Evolutionary conservation across 2,888 invertebrate genomes (phyloP), one percentile per base, ranked within the genome.

Genomic region (Hecatera dysodea): DNA sequence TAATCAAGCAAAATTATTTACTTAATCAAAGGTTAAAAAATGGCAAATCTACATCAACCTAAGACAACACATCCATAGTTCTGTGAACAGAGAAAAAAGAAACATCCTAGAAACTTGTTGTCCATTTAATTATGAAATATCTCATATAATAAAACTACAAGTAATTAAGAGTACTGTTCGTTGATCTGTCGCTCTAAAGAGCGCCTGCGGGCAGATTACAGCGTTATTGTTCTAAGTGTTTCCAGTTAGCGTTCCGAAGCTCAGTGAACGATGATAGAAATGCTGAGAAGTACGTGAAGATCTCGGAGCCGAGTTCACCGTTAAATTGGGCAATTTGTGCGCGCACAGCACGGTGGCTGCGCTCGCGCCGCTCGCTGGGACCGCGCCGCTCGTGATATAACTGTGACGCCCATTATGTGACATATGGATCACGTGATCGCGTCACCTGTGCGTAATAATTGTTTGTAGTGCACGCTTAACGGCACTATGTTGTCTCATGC

Each of bases 261-360:
- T 78, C 73, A 70, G 67, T 68, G 78, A 81, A 65, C 72, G 44
- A 82, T 78, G 77, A 77, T 84, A 85, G 83, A 78, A 87, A 81
- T 80, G 86, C 68, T 78, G 67, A 75, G 74, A 79, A 73, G 68
- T 75, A 78, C 78, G 74, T 73, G 76, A 78, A 82, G 72, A 79
- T 75, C 67, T 73, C 64, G 80, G 75, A 81, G 84, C 60, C 69
- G 81, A 77, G 74, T 91, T 90, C 92, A 93, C 95, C 94, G 95
- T 95, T 95, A 95, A 95, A 95, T 95, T 95, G 93, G 93, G 89
- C 93, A 93, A 93, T 95, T 95, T 93, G 90, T 90, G 90, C 86
- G 90, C 89, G 88, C 90, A 91, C 84, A 83, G 87, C 86, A 92
- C 93, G 93, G 93, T 93, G 89, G 91, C 86, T 94, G 93, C 89